Conservation (phyloP, 2,888 invertebrate genomes). For the Brenthis hecate region DNA sequence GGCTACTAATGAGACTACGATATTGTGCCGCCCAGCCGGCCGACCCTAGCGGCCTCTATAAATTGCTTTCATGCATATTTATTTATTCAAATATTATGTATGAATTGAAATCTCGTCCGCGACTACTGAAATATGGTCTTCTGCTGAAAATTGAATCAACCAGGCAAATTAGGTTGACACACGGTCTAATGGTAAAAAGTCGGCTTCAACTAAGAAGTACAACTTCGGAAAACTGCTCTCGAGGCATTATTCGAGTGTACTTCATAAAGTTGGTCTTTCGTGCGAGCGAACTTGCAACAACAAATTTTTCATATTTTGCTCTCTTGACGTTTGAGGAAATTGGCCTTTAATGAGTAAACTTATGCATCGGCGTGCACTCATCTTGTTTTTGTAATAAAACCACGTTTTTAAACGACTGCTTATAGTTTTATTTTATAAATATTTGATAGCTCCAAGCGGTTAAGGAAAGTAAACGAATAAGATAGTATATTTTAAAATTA, state of each 20-base stretch:
- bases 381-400: constrained; percentile 44
- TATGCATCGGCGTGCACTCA: constrained; percentile 51
- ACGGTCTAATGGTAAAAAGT: constrained; percentile 46
- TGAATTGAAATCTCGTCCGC: constrained; percentile 78
- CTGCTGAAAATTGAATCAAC: constrained; percentile 73
- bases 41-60: constrained; percentile 67
- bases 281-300: constrained; percentile 48
- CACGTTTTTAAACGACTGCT: constrained; percentile 33
- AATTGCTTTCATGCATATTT: constrained; percentile 83
- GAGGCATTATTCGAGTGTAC: constrained; percentile 53
- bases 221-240: constrained; percentile 47
- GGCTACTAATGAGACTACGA: constrained; percentile 74
- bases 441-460: constrained; percentile 30
- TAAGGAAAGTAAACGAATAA: constrained; percentile 19
- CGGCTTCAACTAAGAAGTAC: constrained; percentile 45
- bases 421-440: constrained; percentile 36
- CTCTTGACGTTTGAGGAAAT: constrained; percentile 58
- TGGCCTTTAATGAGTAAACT: constrained; percentile 63
- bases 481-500: too few species aligned
- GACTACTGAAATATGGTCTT: constrained; percentile 76
- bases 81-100: constrained; percentile 81
- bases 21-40: constrained; percentile 67
- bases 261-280: constrained; percentile 50
- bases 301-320: constrained; percentile 56
- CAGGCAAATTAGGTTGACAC: constrained; percentile 69